Conservation (phyloP, 2,888 invertebrate species). For the Calameuta pallipes region DNA sequence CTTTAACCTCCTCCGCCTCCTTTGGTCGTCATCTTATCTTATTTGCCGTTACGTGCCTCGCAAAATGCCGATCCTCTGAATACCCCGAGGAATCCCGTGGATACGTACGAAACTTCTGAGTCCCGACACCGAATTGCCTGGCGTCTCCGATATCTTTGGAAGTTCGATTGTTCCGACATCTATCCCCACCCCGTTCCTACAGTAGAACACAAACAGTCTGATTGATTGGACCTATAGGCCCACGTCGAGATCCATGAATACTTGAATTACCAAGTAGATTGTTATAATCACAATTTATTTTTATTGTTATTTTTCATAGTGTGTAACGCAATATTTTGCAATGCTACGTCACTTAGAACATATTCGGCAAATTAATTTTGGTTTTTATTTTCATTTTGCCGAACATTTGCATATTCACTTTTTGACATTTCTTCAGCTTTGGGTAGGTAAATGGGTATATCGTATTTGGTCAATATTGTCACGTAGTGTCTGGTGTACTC, state of each 20-base stretch:
- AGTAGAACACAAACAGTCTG: neutral
- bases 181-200: neutral
- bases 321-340: neutral
- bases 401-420: neutral
- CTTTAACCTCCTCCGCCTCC: neutral
- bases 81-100: neutral
- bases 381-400: neutral
- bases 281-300: neutral
- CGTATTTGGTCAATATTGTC: neutral
- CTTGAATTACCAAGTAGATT: neutral
- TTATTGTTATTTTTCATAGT: neutral
- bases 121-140: neutral
- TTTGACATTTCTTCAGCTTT: neutral
- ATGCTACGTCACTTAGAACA: neutral
- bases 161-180: neutral
- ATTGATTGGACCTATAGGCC: neutral
- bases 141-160: neutral
- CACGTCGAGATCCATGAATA: neutral
- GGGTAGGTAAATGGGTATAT: neutral
- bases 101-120: neutral
- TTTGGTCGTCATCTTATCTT: neutral
- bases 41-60: neutral
- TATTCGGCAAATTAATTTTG: neutral
- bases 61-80: neutral
- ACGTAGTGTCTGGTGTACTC: neutral